phyloP scores from a whole-genome alignment of 1,140 invertebrate species.

The Pemphigus obesinymphae region DNA sequence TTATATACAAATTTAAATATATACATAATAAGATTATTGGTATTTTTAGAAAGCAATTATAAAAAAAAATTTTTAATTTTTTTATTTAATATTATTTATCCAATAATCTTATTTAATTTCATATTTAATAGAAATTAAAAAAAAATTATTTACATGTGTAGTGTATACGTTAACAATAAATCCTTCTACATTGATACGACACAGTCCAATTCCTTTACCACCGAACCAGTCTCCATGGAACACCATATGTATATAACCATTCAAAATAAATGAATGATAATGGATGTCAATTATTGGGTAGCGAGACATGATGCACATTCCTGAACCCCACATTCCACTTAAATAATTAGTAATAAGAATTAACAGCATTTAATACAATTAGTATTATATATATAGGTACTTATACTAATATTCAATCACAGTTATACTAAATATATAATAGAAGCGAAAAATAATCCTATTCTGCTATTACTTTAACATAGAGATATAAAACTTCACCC shows the following conservation, averaged over 20 bases:
- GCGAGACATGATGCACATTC: constrained; percentile 84
- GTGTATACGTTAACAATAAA: constrained; percentile 78
- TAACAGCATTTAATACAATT: no score
- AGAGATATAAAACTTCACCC: no score
- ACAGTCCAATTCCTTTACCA: constrained; percentile 92
- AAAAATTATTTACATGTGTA: constrained; percentile 71
- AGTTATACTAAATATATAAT: no score
- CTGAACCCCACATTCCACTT: constrained; percentile 88
- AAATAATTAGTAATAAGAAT: constrained; percentile 44
- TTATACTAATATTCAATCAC: no score
- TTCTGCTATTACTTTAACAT: no score
- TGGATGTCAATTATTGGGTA: constrained; percentile 82
- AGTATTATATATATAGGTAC: no score
- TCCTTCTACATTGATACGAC: constrained; percentile 64
- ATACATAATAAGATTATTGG: neutral
- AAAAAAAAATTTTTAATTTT: neutral
- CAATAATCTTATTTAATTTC: neutral
- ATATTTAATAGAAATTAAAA: neutral
- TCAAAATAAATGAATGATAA: constrained; percentile 89
- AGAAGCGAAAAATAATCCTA: no score
- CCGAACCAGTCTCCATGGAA: constrained; percentile 98
- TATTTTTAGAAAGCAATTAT: neutral
- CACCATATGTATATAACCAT: constrained; percentile 94
- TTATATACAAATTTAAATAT: neutral
- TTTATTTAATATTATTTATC: neutral